Evolutionary conservation across 1,140 invertebrate species (phyloP).

Genomic region (Temnothorax longispinosus): DNA sequence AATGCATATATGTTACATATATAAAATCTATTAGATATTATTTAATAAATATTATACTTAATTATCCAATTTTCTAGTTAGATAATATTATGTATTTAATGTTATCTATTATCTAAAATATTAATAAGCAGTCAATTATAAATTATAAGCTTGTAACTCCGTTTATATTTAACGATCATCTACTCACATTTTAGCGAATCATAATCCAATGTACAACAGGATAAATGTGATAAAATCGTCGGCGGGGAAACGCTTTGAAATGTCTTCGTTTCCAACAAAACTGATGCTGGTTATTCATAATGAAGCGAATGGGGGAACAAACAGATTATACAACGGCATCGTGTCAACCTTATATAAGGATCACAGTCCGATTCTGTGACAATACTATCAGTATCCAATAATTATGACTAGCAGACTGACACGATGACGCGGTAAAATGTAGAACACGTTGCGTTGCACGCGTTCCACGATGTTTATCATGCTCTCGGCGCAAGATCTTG

Average conservation of each 20-base stretch:
- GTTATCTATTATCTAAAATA: neutral
- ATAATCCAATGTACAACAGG: neutral
- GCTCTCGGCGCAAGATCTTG: neutral
- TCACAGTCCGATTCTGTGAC: slow-evolving; percentile 69
- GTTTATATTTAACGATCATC: neutral
- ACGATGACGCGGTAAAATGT: slow-evolving; percentile 58
- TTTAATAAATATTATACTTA: neutral
- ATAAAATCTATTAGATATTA: neutral
- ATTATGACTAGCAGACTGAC: slow-evolving; percentile 59
- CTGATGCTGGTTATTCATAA: slow-evolving; percentile 40
- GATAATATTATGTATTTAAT: neutral
- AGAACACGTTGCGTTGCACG: slow-evolving; percentile 22
- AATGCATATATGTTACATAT: neutral
- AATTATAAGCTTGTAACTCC: neutral
- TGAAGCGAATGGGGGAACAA: slow-evolving; percentile 61
- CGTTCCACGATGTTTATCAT: neutral
- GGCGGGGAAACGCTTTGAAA: neutral
- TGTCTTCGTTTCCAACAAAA: neutral
- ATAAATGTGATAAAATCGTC: neutral
- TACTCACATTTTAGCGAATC: neutral
- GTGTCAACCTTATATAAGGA: slow-evolving; percentile 72
- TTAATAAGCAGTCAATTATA: neutral
- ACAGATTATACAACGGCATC: slow-evolving; percentile 71
- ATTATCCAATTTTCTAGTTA: neutral
- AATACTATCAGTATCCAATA: slow-evolving; percentile 68